Evolutionary conservation across 2,113 vertebrate genomes (phyloP).

Genomic region (Plecturocebus donacophilus): DNA sequence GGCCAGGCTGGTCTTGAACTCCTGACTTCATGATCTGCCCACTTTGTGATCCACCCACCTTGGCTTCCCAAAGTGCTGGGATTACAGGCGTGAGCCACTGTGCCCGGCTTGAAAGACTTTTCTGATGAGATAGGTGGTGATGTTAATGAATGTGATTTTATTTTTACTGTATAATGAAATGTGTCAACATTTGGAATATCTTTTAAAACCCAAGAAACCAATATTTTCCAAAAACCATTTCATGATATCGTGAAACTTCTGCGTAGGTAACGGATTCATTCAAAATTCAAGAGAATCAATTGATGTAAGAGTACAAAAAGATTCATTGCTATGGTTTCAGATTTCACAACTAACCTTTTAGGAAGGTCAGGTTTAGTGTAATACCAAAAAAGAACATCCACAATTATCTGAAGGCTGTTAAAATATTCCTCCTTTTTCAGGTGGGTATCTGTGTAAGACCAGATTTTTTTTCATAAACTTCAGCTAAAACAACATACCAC

Average conservation of each 20-base stretch:
- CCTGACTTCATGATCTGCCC: no score
- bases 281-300: not conserved
- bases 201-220: not conserved
- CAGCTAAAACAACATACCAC: no score
- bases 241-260: not conserved
- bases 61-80: no score
- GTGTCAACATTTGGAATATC: not conserved
- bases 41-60: no score
- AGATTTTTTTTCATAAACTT: no score
- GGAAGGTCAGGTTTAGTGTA: not conserved
- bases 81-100: no score
- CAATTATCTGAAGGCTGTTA: not conserved
- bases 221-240: not conserved
- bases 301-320: not conserved
- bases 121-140: not conserved
- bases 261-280: not conserved
- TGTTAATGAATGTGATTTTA: not conserved
- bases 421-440: not conserved
- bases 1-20: no score
- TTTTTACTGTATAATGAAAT: not conserved
- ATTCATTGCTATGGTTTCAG: not conserved
- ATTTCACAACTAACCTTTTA: not conserved
- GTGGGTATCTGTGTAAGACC: not conserved
- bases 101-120: not conserved
- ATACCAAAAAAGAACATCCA: not conserved